These are phyloP conservation scores for Meiosimyza platycephala DNA, from an alignment of 2,888 invertebrate species.

Conservation along the genomic window DNA sequence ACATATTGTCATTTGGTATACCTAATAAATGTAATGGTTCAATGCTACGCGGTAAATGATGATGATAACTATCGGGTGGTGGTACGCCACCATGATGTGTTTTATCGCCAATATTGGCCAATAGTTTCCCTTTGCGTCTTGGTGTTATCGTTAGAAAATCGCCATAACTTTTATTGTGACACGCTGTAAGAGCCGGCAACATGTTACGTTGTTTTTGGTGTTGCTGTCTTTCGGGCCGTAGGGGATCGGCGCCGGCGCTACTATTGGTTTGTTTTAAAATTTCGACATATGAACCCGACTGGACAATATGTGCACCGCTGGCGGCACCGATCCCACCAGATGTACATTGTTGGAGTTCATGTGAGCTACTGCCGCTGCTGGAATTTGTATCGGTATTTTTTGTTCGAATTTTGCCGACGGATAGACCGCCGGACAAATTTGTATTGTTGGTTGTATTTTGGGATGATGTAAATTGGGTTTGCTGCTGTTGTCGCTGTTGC, in stretches of 20 bases:
- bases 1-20: conserved; percentile 52
- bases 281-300: conserved; percentile 63
- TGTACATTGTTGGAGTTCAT: conserved; percentile 51
- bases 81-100: conserved; percentile 35
- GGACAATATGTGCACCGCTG: conserved; percentile 57
- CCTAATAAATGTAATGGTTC: conserved; percentile 59
- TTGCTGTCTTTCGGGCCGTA: conserved; percentile 8
- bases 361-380: conserved; percentile 53
- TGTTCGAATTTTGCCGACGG: conserved; percentile 54
- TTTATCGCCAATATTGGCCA: conserved; percentile 42
- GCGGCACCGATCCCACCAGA: conserved; percentile 33
- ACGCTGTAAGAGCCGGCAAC: conserved; percentile 32
- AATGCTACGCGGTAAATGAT: conserved; percentile 57
- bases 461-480: conserved; percentile 55
- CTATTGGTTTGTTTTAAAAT: conserved; percentile 55
- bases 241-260: conserved; percentile 34
- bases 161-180: conserved; percentile 61
- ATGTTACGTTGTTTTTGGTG: conserved; percentile 25
- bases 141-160: conserved; percentile 62
- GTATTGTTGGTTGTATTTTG: conserved; percentile 60
- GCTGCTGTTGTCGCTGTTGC: conserved; percentile 47
- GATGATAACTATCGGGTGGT: conserved; percentile 47
- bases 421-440: conserved; percentile 61
- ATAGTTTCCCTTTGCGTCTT: conserved; percentile 54
- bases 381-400: conserved; percentile 58